These are phyloP conservation scores for Drosophila nigrodunni DNA, from an alignment of 1,140 invertebrate genomes.

Conservation along the genomic window DNA sequence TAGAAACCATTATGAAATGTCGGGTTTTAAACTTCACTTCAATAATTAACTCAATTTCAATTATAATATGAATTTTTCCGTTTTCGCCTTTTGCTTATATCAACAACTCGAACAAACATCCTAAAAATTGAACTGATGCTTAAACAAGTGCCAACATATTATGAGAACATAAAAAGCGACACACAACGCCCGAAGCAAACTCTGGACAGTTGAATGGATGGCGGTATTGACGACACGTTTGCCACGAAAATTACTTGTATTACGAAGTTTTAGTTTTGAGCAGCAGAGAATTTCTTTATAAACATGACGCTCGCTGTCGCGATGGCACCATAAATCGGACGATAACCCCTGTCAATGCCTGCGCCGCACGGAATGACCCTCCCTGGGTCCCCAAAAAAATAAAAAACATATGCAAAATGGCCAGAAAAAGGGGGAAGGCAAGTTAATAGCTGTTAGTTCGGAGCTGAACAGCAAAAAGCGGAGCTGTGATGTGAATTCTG, in stretches of 20 bases:
- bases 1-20: too few species aligned
- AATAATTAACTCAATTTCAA: too few species aligned
- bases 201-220: slow-evolving; percentile 33
- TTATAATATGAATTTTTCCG: not conserved
- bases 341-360: slow-evolving; percentile 63
- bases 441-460: slow-evolving; percentile 72
- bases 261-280: slow-evolving; percentile 43
- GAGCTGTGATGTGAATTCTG: not conserved
- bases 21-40: too few species aligned
- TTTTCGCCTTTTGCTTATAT: too few species aligned
- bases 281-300: slow-evolving; percentile 71
- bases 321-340: slow-evolving; percentile 78
- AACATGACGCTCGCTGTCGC: slow-evolving; percentile 64
- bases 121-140: not conserved
- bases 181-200: not conserved
- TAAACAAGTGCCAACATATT: slow-evolving; percentile 64
- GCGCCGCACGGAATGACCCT: slow-evolving; percentile 56
- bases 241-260: slow-evolving; percentile 67
- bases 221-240: slow-evolving; percentile 51
- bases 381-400: not conserved
- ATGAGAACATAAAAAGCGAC: slow-evolving; percentile 59
- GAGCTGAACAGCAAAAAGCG: slow-evolving; percentile 1
- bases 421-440: slow-evolving; percentile 20
- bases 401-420: slow-evolving; percentile 66
- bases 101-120: not conserved